Conservation (phyloP, 1,140 invertebrate genomes). For the Eueides isabella region DNA sequence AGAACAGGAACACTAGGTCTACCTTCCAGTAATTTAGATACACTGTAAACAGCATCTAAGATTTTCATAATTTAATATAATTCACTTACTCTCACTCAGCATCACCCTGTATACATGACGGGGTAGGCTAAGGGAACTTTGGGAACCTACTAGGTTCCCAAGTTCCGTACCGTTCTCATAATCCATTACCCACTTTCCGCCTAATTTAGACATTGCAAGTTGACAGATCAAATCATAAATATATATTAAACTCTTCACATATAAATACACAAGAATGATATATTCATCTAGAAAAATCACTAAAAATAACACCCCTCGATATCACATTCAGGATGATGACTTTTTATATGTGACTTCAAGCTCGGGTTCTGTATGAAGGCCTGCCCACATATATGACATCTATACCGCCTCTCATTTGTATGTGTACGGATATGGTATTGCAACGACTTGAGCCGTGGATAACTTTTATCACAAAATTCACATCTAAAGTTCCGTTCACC, state of each 20-base stretch:
- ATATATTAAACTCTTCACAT: neutral
- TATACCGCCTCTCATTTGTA: conserved; percentile 58
- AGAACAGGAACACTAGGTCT: no score
- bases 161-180: no score
- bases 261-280: neutral
- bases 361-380: conserved; percentile 60
- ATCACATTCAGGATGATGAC: conserved; percentile 59
- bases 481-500: conserved; percentile 73
- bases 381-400: conserved; percentile 56
- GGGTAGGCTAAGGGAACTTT: no score
- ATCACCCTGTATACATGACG: no score
- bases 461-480: conserved; percentile 71
- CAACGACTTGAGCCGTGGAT: conserved; percentile 63
- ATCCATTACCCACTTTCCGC: no score
- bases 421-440: conserved; percentile 69
- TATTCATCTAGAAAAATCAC: neutral
- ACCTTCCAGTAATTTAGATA: no score
- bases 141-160: no score
- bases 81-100: no score
- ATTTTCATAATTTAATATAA: no score
- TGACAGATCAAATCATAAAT: no score
- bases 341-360: conserved; percentile 57
- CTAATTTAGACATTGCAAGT: no score
- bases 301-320: conserved; percentile 59
- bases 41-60: no score